Evolutionary conservation across 2,113 vertebrate species (phyloP).

Genomic region (Oreocharis arfaki): DNA sequence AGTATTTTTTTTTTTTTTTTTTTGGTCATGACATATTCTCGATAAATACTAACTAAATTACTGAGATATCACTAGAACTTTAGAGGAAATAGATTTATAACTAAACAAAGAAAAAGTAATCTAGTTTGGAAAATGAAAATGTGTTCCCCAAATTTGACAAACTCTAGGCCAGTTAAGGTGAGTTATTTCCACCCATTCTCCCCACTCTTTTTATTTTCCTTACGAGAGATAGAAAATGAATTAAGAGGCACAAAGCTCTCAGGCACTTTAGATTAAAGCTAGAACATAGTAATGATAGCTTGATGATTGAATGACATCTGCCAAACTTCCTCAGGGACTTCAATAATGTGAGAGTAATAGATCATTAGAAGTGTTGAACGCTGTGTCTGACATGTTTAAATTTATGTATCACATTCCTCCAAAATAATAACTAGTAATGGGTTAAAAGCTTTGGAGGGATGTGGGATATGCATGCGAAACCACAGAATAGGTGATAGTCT

Average conservation of each 20-base stretch:
- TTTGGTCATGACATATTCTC: neutral
- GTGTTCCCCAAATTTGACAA: neutral
- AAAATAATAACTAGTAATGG: constrained; percentile 53
- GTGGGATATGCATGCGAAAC: constrained; percentile 10
- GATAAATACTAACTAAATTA: neutral
- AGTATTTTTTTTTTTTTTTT: neutral
- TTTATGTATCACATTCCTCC: constrained; percentile 71
- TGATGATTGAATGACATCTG: constrained; percentile 63
- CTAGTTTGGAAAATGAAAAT: neutral
- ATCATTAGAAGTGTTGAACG: constrained; percentile 75
- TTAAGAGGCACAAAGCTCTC: constrained; percentile 23
- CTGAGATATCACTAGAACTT: neutral
- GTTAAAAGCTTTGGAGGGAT: constrained; percentile 35
- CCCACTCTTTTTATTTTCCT: neutral
- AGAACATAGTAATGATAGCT: constrained; percentile 41
- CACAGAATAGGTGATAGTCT: constrained; percentile 25
- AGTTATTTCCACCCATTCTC: neutral
- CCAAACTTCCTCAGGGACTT: constrained; percentile 70
- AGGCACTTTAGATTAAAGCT: constrained; percentile 54
- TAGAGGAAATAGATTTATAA: neutral
- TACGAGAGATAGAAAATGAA: constrained; percentile 16
- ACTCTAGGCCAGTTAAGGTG: constrained; percentile 23
- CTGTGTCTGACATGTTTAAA: constrained; percentile 72
- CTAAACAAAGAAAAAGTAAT: neutral
- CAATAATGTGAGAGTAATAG: constrained; percentile 74